Base-by-base conservation (phyloP, 2,113 vertebrate genomes). In the Tautogolabrus adspersus region DNA sequence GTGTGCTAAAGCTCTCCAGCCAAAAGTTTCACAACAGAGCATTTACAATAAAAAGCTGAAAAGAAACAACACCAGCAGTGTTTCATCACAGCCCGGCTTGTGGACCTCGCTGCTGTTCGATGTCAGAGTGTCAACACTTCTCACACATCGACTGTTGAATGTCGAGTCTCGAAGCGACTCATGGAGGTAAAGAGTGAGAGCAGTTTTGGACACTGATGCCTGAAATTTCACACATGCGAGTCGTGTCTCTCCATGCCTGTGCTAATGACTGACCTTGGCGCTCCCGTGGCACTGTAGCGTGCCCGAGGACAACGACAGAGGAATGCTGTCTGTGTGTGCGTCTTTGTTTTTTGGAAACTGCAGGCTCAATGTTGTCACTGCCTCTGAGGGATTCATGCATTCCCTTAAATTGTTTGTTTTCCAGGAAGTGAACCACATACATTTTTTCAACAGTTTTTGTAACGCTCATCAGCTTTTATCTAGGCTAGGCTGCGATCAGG, bases 81-180 rank as follows among this genome's bases (percentile, higher is more conserved):
- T 66, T 72, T 86, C 57, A 75, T 64, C 83, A 44, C 68, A 11
- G 55, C 47, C 55, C 23, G 71, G 59, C 56, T 62, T 49, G 72
- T 60, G 34, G 34, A 55, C 56, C 22, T 51, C 38, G 1, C 70
- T 21, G 37, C 71, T 42, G 15, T 15, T 37, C 18, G 2, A 19
- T 13, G 16, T 10, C 42, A 15, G 18, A 23, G 47, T 70, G 79
- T 71, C 68, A 66, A 79, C 49, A 64, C 60, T 75, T 73, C 57
- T 80, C 70, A 72, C 81, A 80, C 56, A 16, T 71, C 63, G 46
- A 12, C 70, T 85, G 86, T 80, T 82, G 86, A 92, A 92, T 90
- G 81, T 90, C 5, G 81, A 84, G 77, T 66, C 77, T 87, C 67
- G 21, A n/a, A 65, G 78, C 61, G 57, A 52, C 72, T 77, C 21